A percentile compares a stretch with the other conserved stretches of the same genome.
Evolutionary conservation across 2,888 invertebrate species (phyloP).

Genomic region (Xestia rhomboidea): DNA sequence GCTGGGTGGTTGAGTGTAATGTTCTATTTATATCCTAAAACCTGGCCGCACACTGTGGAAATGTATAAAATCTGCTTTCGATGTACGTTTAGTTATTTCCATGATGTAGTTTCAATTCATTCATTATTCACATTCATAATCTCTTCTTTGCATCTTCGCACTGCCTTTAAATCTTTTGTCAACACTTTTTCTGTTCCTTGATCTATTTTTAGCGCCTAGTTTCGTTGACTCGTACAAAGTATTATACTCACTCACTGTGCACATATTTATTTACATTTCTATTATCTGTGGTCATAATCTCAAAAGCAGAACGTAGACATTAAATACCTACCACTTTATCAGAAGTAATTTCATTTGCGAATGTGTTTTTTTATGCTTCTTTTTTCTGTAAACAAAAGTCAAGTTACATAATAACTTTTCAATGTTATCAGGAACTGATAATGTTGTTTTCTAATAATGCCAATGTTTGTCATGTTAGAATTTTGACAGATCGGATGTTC

Average conservation of each 20-base stretch:
- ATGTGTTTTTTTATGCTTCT: background rate
- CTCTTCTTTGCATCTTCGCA: constrained; percentile 46
- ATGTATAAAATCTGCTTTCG: constrained; percentile 67
- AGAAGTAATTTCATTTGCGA: constrained; percentile 29
- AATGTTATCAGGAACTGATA: background rate
- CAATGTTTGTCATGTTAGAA: constrained; percentile 16
- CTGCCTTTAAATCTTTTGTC: constrained; percentile 39
- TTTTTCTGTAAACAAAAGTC: background rate
- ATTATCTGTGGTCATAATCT: constrained; percentile 48
- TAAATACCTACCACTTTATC: constrained; percentile 22
- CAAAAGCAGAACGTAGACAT: constrained; percentile 20
- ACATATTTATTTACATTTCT: constrained; percentile 58
- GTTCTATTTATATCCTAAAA: constrained; percentile 86
- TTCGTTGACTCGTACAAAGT: constrained; percentile 35
- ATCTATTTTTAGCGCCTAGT: constrained; percentile 59
- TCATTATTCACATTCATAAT: constrained; percentile 39
- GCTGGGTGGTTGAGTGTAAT: constrained; percentile 79
- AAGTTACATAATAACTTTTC: background rate
- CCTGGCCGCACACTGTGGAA: constrained; percentile 76
- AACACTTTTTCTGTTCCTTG: constrained; percentile 40
- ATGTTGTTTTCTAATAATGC: background rate
- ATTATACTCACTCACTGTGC: constrained; percentile 16
- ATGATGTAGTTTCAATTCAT: constrained; percentile 49
- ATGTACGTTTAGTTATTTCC: constrained; percentile 60
- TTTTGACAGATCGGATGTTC: constrained; percentile 13